These are phyloP conservation scores for Chiloscyllium plagiosum DNA, from an alignment of 2,113 vertebrate genomes.

Conservation along the genomic window DNA sequence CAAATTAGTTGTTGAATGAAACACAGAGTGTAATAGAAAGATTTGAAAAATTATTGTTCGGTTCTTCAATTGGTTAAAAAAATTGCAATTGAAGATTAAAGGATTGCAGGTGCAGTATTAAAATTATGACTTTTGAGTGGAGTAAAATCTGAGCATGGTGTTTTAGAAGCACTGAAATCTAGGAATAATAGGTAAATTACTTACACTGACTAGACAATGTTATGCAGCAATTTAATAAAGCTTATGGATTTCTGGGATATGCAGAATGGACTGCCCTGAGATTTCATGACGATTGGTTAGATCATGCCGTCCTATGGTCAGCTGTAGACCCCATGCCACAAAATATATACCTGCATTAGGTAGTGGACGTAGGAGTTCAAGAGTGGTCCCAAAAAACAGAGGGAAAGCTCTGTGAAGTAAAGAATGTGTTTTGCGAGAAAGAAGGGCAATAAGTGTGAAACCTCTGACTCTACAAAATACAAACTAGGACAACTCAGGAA, in stretches of 20 bases:
- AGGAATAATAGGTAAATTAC: slow-evolving; percentile 3
- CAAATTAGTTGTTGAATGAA: neutral
- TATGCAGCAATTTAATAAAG: neutral
- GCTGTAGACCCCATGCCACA: neutral
- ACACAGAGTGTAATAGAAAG: neutral
- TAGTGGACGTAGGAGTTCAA: neutral
- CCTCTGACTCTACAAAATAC: neutral
- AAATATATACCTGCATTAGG: neutral
- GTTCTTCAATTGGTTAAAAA: neutral
- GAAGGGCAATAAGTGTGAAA: neutral
- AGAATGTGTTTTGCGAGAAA: neutral
- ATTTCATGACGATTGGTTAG: neutral
- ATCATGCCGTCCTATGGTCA: neutral
- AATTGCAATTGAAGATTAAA: neutral
- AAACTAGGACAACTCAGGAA: neutral
- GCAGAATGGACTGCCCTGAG: neutral
- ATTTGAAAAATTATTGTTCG: neutral
- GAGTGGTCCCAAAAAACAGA: neutral
- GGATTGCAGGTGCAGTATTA: neutral
- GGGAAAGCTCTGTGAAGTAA: neutral
- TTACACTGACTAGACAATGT: neutral
- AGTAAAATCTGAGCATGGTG: neutral
- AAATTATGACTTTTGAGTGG: neutral
- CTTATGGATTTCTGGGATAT: neutral
- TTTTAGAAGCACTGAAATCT: neutral